Percentiles rank a stretch among this genome's conserved stretches.
These are phyloP conservation scores for Orientallactaga bullata DNA, from an alignment of 2,113 vertebrate genomes.

Conservation along the genomic window DNA sequence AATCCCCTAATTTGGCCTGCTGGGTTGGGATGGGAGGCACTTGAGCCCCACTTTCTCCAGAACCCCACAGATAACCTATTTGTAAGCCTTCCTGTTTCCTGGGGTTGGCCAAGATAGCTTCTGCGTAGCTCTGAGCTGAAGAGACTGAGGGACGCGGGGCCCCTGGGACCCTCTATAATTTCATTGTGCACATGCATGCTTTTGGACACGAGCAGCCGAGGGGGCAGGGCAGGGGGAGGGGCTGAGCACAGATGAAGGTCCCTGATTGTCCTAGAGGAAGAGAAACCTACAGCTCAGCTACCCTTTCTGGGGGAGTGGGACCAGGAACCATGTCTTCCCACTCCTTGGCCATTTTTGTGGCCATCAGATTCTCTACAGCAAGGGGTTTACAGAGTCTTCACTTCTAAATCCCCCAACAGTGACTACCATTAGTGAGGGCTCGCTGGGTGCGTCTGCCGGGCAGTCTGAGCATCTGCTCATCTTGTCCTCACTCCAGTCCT, in stretches of 20 bases:
- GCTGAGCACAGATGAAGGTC: background rate
- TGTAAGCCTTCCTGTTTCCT: background rate
- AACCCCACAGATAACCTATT: background rate
- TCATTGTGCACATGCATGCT: background rate
- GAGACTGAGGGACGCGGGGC: background rate
- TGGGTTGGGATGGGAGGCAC: background rate
- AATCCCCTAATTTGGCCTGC: background rate
- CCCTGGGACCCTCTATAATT: accelerated
- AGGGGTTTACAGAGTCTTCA: background rate
- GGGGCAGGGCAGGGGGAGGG: background rate
- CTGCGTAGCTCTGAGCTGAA: too few species aligned
- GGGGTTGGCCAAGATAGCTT: background rate
- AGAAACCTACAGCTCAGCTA: background rate
- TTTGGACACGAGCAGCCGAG: background rate
- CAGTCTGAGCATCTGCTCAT: too few species aligned
- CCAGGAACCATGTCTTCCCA: background rate
- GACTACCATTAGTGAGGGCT: background rate
- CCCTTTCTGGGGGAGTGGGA: background rate
- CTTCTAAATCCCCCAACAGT: background rate
- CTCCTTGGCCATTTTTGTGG: background rate
- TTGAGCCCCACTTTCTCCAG: background rate
- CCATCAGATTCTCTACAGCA: background rate
- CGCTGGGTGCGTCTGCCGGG: background rate
- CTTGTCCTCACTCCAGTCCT: background rate
- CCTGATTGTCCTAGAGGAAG: too few species aligned